Conservation (phyloP, 2,797 vertebrate genomes). For the Spondyliosoma cantharus region DNA sequence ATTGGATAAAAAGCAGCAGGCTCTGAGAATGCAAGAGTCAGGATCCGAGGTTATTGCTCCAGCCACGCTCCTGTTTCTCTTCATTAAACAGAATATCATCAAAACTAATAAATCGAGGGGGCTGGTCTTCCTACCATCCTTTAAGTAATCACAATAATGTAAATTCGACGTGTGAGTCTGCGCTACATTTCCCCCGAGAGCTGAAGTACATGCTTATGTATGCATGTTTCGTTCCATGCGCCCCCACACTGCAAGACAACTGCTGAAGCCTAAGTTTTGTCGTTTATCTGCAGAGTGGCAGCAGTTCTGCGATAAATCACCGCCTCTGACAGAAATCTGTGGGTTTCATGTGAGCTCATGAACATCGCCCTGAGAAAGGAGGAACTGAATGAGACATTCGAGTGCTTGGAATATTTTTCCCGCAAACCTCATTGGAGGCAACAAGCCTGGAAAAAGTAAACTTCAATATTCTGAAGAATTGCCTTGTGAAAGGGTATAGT, state of each 20-base stretch:
- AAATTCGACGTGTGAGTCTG: conserved; percentile 60
- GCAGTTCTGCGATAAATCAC: conserved; percentile 72
- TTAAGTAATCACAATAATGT: conserved; percentile 68
- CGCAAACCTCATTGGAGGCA: conserved; percentile 38
- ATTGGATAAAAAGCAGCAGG: conserved; percentile 41
- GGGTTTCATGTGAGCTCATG: conserved; percentile 68
- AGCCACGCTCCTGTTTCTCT: conserved; percentile 29
- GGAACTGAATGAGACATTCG: conserved; percentile 48
- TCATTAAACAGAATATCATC: conserved; percentile 43
- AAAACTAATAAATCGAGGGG: conserved; percentile 54
- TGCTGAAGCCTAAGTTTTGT: conserved; percentile 69
- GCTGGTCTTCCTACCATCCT: conserved; percentile 35
- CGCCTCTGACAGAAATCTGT: conserved; percentile 63
- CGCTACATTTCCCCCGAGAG: conserved; percentile 68
- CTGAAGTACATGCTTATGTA: conserved; percentile 57
- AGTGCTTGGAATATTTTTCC: conserved; percentile 43
- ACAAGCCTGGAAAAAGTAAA: conserved; percentile 31
- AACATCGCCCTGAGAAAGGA: conserved; percentile 52
- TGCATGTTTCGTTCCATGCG: conserved; percentile 56
- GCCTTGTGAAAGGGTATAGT: not conserved
- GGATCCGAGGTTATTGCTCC: conserved; percentile 50
- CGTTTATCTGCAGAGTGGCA: conserved; percentile 64
- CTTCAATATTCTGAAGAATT: conserved; percentile 11
- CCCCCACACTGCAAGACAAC: conserved; percentile 40
- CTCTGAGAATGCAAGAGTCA: conserved; percentile 17